These are phyloP conservation scores for Linnaemya vulpina DNA, from an alignment of 2,888 invertebrate species.

Conservation along the genomic window DNA sequence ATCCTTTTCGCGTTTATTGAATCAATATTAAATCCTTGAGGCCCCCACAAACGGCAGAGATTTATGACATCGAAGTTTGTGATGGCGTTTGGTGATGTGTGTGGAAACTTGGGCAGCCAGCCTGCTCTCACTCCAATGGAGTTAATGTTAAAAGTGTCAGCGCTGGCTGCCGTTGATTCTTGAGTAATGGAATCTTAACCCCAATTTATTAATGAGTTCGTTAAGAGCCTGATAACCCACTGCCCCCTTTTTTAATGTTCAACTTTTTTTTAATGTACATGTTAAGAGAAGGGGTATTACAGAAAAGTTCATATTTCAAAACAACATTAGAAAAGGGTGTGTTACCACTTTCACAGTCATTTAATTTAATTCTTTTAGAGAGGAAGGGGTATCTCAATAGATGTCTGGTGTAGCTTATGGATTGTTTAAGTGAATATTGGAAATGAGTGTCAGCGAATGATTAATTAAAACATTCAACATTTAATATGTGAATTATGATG, in stretches of 20 bases:
- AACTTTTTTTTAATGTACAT: neutral
- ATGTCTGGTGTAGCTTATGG: constrained; percentile 34
- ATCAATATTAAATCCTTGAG: constrained; percentile 64
- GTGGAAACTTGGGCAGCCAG: neutral
- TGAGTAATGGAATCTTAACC: constrained; percentile 73
- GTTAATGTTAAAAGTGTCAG: constrained; percentile 9
- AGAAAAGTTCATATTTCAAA: constrained; percentile 64
- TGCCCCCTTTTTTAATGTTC: constrained; percentile 32
- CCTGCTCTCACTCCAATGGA: neutral
- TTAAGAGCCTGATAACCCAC: constrained; percentile 56
- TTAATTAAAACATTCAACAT: constrained; percentile 56
- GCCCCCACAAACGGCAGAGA: constrained; percentile 46
- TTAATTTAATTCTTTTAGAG: neutral
- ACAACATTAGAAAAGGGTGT: constrained; percentile 57
- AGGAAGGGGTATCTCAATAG: neutral
- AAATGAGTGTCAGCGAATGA: constrained; percentile 32
- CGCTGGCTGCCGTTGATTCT: constrained; percentile 31
- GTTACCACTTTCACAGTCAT: neutral
- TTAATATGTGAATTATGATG: constrained; percentile 37
- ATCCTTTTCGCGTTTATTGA: constrained; percentile 59
- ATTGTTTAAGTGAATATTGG: constrained; percentile 49
- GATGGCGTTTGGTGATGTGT: neutral
- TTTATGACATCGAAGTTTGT: constrained; percentile 46
- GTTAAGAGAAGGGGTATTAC: neutral
- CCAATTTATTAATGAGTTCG: constrained; percentile 74